Conservation (phyloP, 2,797 vertebrate genomes). For the Anabas testudineus region DNA sequence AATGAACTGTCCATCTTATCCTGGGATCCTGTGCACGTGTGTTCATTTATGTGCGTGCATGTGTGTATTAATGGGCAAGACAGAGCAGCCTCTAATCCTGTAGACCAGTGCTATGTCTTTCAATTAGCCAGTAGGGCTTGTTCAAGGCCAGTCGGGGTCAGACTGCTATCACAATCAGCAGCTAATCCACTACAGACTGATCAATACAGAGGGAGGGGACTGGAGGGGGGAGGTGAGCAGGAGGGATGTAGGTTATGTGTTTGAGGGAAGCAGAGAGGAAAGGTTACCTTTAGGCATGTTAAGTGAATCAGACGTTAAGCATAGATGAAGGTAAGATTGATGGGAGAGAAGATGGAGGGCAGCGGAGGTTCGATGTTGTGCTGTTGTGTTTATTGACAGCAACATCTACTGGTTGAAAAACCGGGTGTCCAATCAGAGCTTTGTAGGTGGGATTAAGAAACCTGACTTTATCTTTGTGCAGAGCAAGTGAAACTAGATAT, state of each 20-base stretch:
- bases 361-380: too few relatives aligned
- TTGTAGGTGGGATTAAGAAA: neutral
- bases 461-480: too few relatives aligned
- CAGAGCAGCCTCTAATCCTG: slow-evolving; percentile 49
- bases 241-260: neutral
- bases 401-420: neutral
- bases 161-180: slow-evolving; percentile 49
- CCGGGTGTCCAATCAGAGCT: neutral
- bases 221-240: neutral
- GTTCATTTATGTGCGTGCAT: slow-evolving; percentile 33
- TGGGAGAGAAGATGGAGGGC: neutral
- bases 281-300: neutral
- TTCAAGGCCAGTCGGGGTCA: slow-evolving; percentile 58
- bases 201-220: slow-evolving; percentile 47
- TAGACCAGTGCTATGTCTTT: slow-evolving; percentile 53
- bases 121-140: slow-evolving; percentile 69
- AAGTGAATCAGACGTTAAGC: neutral
- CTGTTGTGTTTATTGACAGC: neutral
- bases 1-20: slow-evolving; percentile 35
- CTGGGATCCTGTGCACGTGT: neutral
- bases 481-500: neutral
- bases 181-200: slow-evolving; percentile 69
- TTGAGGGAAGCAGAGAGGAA: neutral
- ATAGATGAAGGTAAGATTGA: neutral
- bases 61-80: slow-evolving; percentile 30